Percentiles rank a stretch among this genome's conserved stretches.
Conservation (phyloP, 1,140 invertebrate species). For the Drosophila nikananu region DNA sequence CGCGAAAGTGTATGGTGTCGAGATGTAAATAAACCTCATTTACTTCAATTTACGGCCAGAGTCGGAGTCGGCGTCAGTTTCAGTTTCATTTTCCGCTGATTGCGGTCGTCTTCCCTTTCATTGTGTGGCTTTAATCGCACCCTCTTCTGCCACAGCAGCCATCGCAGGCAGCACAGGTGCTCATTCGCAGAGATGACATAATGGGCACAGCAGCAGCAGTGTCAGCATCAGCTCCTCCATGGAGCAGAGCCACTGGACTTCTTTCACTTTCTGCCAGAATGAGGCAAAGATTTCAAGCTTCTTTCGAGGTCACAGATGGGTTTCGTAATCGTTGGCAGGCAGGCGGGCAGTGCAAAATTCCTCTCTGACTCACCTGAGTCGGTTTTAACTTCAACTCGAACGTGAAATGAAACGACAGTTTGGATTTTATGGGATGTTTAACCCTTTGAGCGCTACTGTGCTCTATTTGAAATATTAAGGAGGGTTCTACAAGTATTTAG, state of each 20-base stretch:
- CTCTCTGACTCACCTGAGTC: slow-evolving; percentile 11
- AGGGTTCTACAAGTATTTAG: neutral
- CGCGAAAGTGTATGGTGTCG: slow-evolving; percentile 59
- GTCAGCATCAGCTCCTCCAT: neutral
- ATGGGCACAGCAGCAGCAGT: slow-evolving; percentile 17
- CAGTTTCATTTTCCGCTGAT: slow-evolving; percentile 56
- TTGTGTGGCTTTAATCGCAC: slow-evolving; percentile 30
- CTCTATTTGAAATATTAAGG: neutral
- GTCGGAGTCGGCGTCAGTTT: slow-evolving; percentile 27
- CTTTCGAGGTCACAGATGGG: slow-evolving; percentile 46
- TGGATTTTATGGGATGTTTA: slow-evolving; percentile 26
- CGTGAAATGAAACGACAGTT: slow-evolving; percentile 52
- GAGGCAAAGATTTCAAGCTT: slow-evolving; percentile 21
- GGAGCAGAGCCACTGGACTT: slow-evolving; percentile 11
- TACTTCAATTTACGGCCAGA: slow-evolving; percentile 67
- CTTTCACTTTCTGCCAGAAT: slow-evolving; percentile 57
- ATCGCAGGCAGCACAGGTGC: slow-evolving; percentile 25
- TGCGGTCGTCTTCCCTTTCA: slow-evolving; percentile 49
- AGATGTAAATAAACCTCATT: slow-evolving; percentile 74
- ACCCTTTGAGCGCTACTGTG: neutral
- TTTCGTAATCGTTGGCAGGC: slow-evolving; percentile 12
- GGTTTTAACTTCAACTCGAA: slow-evolving; percentile 15
- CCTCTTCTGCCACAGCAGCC: slow-evolving; percentile 1
- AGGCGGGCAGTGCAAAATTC: neutral
- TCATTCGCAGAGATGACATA: slow-evolving; percentile 42